phyloP scores from a whole-genome alignment of 37 sponge, comb jelly and placozoan species.

The Chondrilla cf. caribensis region DNA sequence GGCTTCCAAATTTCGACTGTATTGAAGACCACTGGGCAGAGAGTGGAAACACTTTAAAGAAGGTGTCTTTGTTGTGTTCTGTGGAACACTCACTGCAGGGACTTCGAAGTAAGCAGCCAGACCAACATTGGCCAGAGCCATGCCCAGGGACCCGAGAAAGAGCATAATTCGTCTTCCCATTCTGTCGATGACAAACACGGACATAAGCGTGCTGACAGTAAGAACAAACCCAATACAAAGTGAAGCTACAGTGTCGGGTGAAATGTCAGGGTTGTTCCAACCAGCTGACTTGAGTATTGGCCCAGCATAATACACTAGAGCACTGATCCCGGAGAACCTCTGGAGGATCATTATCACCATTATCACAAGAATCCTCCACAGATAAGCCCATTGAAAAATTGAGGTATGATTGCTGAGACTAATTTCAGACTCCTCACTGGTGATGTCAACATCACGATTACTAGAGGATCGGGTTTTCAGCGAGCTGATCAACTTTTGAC shows the following conservation, averaged over 20 bases:
- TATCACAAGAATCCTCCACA: background rate
- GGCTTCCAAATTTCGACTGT: background rate
- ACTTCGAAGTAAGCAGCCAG: background rate
- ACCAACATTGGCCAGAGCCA: background rate
- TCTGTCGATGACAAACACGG: background rate
- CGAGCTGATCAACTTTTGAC: background rate
- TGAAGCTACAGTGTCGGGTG: background rate
- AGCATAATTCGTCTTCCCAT: background rate
- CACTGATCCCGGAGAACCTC: slow-evolving; percentile 2
- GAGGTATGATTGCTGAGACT: background rate
- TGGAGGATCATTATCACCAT: background rate
- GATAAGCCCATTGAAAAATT: background rate
- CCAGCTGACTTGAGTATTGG: background rate
- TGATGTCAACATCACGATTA: too few relatives aligned
- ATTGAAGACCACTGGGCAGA: background rate
- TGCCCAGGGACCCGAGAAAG: background rate
- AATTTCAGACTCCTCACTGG: too few relatives aligned
- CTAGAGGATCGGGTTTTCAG: too few relatives aligned
- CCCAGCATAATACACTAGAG: slow-evolving; percentile 4
- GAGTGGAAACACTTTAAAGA: background rate
- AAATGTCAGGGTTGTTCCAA: background rate
- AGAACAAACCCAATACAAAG: background rate
- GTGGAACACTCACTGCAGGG: background rate
- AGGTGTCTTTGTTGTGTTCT: background rate
- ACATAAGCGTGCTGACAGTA: background rate